phyloP scores from a whole-genome alignment of 2,113 vertebrate genomes.

The Hyaena hyaena region DNA sequence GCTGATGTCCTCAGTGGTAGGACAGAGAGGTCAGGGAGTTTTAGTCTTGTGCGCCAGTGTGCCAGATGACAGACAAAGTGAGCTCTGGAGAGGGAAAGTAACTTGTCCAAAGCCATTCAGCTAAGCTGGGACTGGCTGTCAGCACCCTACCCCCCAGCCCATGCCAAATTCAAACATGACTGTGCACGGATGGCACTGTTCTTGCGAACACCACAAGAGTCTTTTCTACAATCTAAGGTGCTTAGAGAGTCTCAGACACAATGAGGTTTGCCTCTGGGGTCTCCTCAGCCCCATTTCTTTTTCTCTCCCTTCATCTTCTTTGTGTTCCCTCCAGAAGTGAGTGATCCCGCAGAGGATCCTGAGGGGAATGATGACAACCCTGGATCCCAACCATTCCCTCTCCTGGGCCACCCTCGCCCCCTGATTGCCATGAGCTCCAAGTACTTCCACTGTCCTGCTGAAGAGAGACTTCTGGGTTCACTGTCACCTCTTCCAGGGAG shows the following conservation, averaged over 20 bases:
- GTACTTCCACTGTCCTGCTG: not conserved
- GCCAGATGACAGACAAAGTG: not conserved
- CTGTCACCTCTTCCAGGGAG: not conserved
- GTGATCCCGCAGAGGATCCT: not conserved
- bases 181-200: no score
- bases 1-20: not conserved
- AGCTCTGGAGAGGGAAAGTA: not conserved
- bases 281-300: not conserved
- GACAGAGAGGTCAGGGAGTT: not conserved
- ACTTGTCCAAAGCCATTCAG: not conserved
- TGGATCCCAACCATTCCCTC: not conserved
- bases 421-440: not conserved
- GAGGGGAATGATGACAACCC: not conserved
- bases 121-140: accelerated
- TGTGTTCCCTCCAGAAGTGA: not conserved
- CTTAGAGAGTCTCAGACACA: not conserved
- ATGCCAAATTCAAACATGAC: not conserved
- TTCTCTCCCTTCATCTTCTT: not conserved
- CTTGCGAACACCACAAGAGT: not conserved
- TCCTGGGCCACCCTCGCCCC: not conserved
- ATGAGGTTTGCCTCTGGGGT: not conserved
- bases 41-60: not conserved
- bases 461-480: not conserved
- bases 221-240: not conserved
- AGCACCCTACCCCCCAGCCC: not conserved